Evolutionary conservation across 2,888 invertebrate genomes (phyloP).

Genomic region (Steinernema hermaphroditum): DNA sequence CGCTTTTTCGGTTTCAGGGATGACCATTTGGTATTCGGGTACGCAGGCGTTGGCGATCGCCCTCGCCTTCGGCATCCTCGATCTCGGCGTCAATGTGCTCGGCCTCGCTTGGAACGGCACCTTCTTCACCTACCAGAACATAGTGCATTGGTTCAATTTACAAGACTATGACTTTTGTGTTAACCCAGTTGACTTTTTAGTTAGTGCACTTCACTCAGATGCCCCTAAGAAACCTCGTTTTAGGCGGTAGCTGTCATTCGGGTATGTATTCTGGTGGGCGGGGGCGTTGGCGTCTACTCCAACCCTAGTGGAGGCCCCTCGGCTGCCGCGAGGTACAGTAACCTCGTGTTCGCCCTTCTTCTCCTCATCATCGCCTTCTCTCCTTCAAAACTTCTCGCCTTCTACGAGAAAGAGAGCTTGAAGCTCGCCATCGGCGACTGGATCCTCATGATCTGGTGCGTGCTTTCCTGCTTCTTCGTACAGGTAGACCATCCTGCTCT

Average conservation of each 20-base stretch:
- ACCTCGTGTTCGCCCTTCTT: constrained; percentile 54
- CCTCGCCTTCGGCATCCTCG: constrained; percentile 51
- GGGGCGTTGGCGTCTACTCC: constrained; percentile 61
- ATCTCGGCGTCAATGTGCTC: constrained; percentile 46
- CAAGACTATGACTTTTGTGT: constrained; percentile 57
- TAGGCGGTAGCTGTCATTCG: constrained; percentile 59
- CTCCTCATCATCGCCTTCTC: constrained; percentile 63
- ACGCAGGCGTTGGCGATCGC: constrained; percentile 58
- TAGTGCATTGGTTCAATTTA: constrained; percentile 63
- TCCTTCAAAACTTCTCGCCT: constrained; percentile 63
- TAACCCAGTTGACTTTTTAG: constrained; percentile 64
- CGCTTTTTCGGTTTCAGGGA: neutral
- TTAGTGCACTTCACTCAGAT: constrained; percentile 32
- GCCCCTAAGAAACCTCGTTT: too few species aligned
- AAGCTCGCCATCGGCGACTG: constrained; percentile 63
- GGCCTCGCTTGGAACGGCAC: constrained; percentile 57
- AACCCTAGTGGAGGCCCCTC: constrained; percentile 57
- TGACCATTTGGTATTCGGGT: constrained; percentile 55
- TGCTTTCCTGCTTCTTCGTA: constrained; percentile 59
- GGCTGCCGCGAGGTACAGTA: constrained; percentile 53
- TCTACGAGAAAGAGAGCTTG: constrained; percentile 59
- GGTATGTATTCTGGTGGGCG: constrained; percentile 59
- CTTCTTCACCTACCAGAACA: constrained; percentile 60
- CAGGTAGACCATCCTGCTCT: constrained; percentile 39
- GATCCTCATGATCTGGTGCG: constrained; percentile 66